A percentile compares a stretch with the other conserved stretches of the same genome.
phyloP scores from a whole-genome alignment of 30 jellyfish, hydroid and myxozoan genomes.

The Clytia hemisphaerica region DNA sequence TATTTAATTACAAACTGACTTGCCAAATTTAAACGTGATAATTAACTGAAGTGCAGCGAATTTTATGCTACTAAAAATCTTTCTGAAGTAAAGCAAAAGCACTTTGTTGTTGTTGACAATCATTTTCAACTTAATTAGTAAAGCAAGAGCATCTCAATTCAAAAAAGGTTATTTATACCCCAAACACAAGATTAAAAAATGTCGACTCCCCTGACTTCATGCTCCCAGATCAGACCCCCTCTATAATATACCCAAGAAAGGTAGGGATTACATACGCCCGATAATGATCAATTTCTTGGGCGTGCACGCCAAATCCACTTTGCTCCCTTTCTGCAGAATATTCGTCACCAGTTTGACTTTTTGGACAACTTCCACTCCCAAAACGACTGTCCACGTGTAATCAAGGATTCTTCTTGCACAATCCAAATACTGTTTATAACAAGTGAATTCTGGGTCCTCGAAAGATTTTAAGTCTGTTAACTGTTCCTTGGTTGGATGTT shows the following conservation, averaged over 20 bases:
- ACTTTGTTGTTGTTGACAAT: no score
- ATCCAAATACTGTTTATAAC: slow-evolving; percentile 79
- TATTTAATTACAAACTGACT: neutral
- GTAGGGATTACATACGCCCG: no score
- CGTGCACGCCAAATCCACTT: slow-evolving; percentile 45
- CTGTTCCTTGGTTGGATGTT: slow-evolving; percentile 34
- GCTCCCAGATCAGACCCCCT: no score
- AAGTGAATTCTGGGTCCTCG: slow-evolving; percentile 57
- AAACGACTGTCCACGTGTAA: slow-evolving; percentile 37
- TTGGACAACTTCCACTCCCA: slow-evolving; percentile 37
- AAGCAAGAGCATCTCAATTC: neutral
- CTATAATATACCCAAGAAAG: no score
- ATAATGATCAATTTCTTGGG: slow-evolving; percentile 30
- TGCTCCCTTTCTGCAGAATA: slow-evolving; percentile 40
- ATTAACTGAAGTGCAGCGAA: no score
- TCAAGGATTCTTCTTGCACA: slow-evolving; percentile 47
- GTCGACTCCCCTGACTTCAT: slow-evolving; percentile 45
- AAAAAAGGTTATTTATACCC: neutral
- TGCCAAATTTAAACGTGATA: no score
- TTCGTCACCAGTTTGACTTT: slow-evolving; percentile 40
- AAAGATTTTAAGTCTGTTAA: slow-evolving; percentile 19
- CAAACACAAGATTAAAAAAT: neutral
- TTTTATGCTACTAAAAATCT: no score
- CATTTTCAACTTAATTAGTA: no score
- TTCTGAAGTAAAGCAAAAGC: no score